Percentiles rank a stretch among this genome's conserved stretches.
Conservation (phyloP, 2,888 invertebrate genomes). For the Acanthoscelides obtectus region DNA sequence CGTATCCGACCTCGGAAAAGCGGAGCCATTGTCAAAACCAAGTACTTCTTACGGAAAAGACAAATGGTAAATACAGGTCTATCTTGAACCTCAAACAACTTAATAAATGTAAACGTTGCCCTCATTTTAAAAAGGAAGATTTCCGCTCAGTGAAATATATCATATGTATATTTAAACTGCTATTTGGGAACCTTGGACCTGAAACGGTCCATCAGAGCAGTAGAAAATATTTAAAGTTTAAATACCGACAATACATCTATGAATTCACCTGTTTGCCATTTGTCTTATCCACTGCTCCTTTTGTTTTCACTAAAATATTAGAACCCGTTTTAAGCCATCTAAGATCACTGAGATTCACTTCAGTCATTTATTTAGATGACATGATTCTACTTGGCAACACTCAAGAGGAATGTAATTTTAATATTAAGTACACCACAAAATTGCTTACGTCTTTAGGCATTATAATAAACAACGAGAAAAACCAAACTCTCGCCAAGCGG, state of each 20-base stretch:
- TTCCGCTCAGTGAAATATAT: constrained; percentile 1
- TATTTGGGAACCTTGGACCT: constrained; percentile 1
- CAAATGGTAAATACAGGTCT: constrained; percentile 6
- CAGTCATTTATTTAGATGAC: constrained; percentile 3
- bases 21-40: not conserved
- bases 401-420: not conserved
- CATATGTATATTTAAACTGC: not conserved
- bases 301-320: constrained; percentile 2
- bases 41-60: not conserved
- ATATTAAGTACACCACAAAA: not conserved
- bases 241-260: not conserved
- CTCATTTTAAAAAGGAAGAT: constrained; percentile 5
- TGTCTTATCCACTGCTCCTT: constrained; percentile 4
- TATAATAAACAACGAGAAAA: not conserved
- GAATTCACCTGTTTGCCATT: constrained; percentile 3
- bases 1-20: not conserved
- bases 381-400: not conserved
- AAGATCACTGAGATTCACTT: not conserved
- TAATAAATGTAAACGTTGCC: not conserved
- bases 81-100: constrained; percentile 4
- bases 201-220: not conserved
- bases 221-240: constrained; percentile 4
- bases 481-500: not conserved
- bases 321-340: constrained; percentile 1
- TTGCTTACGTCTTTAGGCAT: not conserved